Evolutionary conservation across 2,797 vertebrate genomes (phyloP).

Genomic region (Chiloscyllium punctatum): DNA sequence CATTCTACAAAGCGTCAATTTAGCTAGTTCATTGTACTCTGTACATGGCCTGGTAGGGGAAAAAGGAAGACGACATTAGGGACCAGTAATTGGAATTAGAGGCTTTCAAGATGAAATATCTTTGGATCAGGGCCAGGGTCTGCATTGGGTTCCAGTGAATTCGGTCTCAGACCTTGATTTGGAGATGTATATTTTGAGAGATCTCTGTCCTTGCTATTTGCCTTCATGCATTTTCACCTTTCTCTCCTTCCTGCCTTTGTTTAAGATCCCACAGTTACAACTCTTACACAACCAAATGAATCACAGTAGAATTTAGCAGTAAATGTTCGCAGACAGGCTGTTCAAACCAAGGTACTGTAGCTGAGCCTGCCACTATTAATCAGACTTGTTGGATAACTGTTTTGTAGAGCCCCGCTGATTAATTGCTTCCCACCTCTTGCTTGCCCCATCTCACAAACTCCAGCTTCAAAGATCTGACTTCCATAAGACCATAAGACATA

Average conservation of each 20-base stretch:
- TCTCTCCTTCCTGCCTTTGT: neutral
- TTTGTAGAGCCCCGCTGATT: neutral
- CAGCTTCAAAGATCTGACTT: neutral
- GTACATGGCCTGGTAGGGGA: neutral
- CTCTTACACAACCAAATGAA: neutral
- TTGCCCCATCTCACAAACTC: neutral
- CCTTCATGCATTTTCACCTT: neutral
- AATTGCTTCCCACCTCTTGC: neutral
- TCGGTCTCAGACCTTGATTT: no score
- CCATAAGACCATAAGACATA: no score
- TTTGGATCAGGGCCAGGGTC: no score
- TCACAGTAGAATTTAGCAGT: neutral
- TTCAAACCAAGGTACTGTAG: neutral
- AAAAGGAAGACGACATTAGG: no score
- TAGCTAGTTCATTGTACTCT: neutral
- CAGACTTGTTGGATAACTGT: neutral
- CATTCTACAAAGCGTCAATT: neutral
- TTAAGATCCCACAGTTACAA: neutral
- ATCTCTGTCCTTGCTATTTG: neutral
- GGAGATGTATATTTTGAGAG: neutral
- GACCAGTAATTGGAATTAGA: no score
- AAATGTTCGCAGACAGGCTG: neutral
- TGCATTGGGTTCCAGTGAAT: no score
- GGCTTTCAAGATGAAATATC: no score
- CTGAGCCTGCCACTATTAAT: neutral